phyloP scores from a whole-genome alignment of 2,113 vertebrate species.

The Dendropsophus ebraccatus region DNA sequence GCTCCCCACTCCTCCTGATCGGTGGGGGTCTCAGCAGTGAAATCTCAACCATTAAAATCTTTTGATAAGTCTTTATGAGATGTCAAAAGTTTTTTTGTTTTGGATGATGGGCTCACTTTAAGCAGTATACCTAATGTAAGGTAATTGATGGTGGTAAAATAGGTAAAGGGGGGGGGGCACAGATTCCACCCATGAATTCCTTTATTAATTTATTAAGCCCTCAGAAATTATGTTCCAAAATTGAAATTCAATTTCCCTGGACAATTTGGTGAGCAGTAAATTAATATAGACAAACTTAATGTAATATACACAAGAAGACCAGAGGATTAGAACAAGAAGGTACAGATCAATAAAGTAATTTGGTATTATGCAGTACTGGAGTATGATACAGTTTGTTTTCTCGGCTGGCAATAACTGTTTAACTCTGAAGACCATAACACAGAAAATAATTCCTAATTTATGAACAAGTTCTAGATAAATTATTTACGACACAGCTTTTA shows the following conservation, averaged over 20 bases:
- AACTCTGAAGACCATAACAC: neutral
- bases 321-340: neutral
- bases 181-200: neutral
- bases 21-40: no score
- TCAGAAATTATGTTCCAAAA: neutral
- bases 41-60: no score
- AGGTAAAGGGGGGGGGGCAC: no score
- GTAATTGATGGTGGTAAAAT: no score
- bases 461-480: neutral
- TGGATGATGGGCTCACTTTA: no score
- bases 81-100: no score
- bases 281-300: neutral
- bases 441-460: neutral
- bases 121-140: no score
- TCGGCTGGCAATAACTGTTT: neutral
- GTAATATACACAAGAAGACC: neutral
- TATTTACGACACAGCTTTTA: neutral
- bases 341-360: neutral
- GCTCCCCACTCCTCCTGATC: no score
- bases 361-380: neutral
- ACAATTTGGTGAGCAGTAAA: neutral
- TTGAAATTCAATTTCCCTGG: neutral
- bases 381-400: neutral
- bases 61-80: no score
- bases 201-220: neutral